Conservation (phyloP, 2,797 vertebrate species). For the Fundulus diaphanus region DNA sequence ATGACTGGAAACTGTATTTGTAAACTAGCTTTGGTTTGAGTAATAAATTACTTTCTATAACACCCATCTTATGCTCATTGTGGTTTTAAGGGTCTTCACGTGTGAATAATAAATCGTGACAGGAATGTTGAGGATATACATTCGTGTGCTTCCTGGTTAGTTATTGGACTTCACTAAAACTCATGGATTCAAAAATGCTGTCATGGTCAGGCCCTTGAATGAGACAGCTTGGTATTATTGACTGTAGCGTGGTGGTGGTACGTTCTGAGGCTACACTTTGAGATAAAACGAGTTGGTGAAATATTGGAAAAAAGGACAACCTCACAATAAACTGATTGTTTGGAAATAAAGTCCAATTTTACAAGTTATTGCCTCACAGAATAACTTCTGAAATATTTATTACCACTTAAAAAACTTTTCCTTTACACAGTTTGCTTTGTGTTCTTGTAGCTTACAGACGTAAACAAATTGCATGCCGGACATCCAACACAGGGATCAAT, state of each 20-base stretch:
- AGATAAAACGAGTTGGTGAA: background rate
- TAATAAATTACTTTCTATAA: slow-evolving; percentile 88
- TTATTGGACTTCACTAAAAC: too few species aligned
- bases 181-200: too few species aligned
- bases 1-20: slow-evolving; percentile 86
- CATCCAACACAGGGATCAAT: background rate
- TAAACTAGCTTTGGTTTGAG: slow-evolving; percentile 88
- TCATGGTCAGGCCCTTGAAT: too few species aligned
- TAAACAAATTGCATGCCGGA: background rate
- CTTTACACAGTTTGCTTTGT: background rate
- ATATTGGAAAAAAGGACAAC: background rate
- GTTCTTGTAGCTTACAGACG: too few species aligned
- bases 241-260: background rate
- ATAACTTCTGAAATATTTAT: background rate
- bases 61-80: slow-evolving; percentile 55
- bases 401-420: background rate
- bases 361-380: background rate
- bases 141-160: background rate
- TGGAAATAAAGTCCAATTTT: background rate
- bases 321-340: background rate
- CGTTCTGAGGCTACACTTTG: background rate
- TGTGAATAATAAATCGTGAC: background rate
- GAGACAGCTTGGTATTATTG: too few species aligned
- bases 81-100: slow-evolving; percentile 14
- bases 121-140: background rate